Conservation (phyloP, 2,888 invertebrate genomes). For the Argyresthia albistria region DNA sequence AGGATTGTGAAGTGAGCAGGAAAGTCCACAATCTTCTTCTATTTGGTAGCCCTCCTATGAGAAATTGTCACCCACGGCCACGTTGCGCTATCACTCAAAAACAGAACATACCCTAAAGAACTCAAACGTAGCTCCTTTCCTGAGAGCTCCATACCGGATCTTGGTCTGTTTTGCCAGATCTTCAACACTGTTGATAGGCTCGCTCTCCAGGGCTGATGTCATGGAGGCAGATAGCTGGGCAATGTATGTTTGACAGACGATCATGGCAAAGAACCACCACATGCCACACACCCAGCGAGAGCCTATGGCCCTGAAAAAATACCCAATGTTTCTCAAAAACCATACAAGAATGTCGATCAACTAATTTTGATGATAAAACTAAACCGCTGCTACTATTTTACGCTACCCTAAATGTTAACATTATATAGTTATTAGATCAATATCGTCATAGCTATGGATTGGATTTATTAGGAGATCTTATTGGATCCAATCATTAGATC, state of each 20-base stretch:
- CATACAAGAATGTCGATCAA: too few relatives aligned
- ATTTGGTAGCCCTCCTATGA: background rate
- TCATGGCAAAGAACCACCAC: conserved; percentile 96
- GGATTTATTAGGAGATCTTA: too few relatives aligned
- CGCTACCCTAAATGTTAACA: too few relatives aligned
- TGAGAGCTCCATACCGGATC: conserved; percentile 91
- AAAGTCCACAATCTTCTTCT: background rate
- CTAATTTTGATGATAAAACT: too few relatives aligned
- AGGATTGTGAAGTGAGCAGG: background rate
- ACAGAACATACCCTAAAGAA: conserved; percentile 78
- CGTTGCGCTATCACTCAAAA: background rate
- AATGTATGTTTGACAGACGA: conserved; percentile 94
- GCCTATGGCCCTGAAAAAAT: conserved; percentile 81
- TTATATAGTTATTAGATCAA: too few relatives aligned
- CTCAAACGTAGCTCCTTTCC: conserved; percentile 87
- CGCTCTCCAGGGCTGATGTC: conserved; percentile 87
- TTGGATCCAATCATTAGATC: too few relatives aligned
- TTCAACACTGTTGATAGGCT: conserved; percentile 90
- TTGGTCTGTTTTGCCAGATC: conserved; percentile 92
- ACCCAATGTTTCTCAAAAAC: too few relatives aligned
- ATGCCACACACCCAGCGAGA: conserved; percentile 90
- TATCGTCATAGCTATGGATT: too few relatives aligned
- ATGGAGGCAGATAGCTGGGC: conserved; percentile 95
- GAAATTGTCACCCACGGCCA: background rate
- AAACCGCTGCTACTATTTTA: too few relatives aligned